A percentile compares a stretch with the other conserved stretches of the same genome.
Evolutionary conservation across 2,113 vertebrate genomes (phyloP).

Genomic region (Otocyon megalotis): DNA sequence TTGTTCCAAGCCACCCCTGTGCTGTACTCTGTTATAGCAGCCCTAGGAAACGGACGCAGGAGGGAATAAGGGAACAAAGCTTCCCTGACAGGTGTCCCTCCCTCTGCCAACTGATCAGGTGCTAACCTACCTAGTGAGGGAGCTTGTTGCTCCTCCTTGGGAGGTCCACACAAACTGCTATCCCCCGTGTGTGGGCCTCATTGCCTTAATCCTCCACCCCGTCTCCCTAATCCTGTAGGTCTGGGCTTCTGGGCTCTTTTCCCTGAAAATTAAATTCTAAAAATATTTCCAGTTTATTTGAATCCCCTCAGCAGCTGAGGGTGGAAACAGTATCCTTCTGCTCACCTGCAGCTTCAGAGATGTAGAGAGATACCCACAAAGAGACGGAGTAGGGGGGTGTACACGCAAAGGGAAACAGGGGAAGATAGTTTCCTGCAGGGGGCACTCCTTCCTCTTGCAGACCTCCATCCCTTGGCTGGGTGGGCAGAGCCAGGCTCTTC

Average conservation of each 20-base stretch:
- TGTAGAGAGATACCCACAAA: neutral
- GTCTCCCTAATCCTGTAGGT: neutral
- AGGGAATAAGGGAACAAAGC: neutral
- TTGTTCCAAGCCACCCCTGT: neutral
- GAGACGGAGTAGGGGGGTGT: neutral
- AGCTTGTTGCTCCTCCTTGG: neutral
- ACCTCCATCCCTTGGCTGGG: neutral
- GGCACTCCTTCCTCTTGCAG: neutral
- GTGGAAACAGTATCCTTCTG: neutral
- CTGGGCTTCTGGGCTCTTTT: neutral
- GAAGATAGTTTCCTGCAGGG: neutral
- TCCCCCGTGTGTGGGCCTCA: neutral
- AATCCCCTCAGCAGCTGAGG: neutral
- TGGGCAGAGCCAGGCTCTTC: neutral
- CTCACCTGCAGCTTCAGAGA: no score
- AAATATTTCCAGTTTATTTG: neutral
- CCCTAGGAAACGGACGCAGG: neutral
- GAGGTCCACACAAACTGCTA: neutral
- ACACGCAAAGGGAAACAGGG: neutral
- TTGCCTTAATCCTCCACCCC: neutral
- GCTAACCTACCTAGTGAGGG: neutral
- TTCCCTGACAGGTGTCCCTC: neutral
- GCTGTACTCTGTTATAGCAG: neutral
- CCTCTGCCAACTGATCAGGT: no score
- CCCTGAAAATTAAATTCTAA: neutral